Conservation (phyloP, 2,113 vertebrate genomes). For the Mobula birostris region DNA sequence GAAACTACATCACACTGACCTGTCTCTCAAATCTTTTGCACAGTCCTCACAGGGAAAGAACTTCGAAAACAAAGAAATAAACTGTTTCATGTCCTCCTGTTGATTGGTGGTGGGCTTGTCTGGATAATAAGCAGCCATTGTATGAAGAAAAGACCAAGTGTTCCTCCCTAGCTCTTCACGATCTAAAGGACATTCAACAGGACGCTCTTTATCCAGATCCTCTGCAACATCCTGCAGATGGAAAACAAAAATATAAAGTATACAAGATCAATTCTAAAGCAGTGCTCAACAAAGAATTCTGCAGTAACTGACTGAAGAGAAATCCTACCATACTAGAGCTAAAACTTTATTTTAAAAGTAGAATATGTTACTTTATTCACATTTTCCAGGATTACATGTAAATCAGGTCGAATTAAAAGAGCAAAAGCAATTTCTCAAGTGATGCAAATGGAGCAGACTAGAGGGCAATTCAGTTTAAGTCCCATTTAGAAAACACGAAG, state of each 20-base stretch:
- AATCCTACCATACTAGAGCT: neutral
- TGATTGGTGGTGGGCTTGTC: constrained; percentile 66
- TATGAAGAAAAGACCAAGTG: constrained; percentile 91
- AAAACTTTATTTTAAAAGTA: neutral
- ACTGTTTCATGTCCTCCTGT: constrained; percentile 82
- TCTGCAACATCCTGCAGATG: neutral
- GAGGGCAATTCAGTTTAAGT: neutral
- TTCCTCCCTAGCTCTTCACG: constrained; percentile 79
- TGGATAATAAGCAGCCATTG: constrained; percentile 88
- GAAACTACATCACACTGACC: constrained; percentile 52
- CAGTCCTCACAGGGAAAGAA: constrained; percentile 95
- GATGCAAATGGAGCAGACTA: too few relatives aligned
- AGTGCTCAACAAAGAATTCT: neutral
- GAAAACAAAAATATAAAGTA: neutral
- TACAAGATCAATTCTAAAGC: neutral
- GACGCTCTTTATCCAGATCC: constrained; percentile 52
- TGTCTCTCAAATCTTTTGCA: constrained; percentile 75
- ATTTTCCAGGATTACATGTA: neutral
- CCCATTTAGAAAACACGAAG: neutral
- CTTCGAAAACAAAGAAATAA: constrained; percentile 86
- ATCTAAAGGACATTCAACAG: constrained; percentile 76
- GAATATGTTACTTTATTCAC: neutral
- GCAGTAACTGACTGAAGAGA: neutral
- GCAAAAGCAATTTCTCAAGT: neutral
- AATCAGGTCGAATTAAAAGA: neutral